phyloP scores from a whole-genome alignment of 2,797 vertebrate genomes.

The Spea hammondii region DNA sequence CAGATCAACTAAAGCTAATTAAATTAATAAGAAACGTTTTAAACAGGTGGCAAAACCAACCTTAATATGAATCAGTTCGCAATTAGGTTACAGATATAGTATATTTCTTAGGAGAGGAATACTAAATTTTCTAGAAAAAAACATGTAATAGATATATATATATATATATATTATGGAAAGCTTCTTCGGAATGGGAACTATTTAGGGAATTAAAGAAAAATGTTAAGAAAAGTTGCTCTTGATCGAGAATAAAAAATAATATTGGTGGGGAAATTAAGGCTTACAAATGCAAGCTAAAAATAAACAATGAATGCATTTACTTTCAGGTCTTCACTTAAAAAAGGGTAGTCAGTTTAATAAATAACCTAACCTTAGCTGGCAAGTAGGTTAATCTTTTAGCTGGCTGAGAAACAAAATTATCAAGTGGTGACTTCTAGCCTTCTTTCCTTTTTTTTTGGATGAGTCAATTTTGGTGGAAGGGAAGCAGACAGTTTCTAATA shows the following conservation, averaged over 20 bases:
- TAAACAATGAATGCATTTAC: slow-evolving; percentile 1
- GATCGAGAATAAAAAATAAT: too few relatives aligned
- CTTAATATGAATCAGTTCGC: not conserved
- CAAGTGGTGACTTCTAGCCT: slow-evolving; percentile 1
- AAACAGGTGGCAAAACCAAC: not conserved
- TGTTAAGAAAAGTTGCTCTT: too few relatives aligned
- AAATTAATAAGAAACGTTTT: not conserved
- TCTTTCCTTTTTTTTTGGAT: not conserved
- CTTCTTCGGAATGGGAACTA: too few relatives aligned
- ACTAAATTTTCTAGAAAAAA: too few relatives aligned
- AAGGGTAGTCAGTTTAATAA: slow-evolving; percentile 45
- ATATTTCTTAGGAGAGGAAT: too few relatives aligned
- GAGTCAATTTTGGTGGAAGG: not conserved
- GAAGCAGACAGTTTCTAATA: not conserved
- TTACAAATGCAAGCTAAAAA: not conserved
- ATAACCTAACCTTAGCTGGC: slow-evolving; percentile 39
- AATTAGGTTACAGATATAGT: too few relatives aligned
- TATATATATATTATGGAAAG: too few relatives aligned
- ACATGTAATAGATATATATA: too few relatives aligned
- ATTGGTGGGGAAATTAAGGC: not conserved
- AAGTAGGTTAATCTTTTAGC: slow-evolving; percentile 46
- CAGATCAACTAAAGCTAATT: not conserved
- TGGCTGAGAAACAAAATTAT: slow-evolving; percentile 5
- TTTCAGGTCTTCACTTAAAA: not conserved
- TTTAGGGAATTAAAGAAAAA: too few relatives aligned